These are phyloP conservation scores for Campylorhamphus procurvoides DNA, from an alignment of 2,113 vertebrate genomes.

Conservation along the genomic window DNA sequence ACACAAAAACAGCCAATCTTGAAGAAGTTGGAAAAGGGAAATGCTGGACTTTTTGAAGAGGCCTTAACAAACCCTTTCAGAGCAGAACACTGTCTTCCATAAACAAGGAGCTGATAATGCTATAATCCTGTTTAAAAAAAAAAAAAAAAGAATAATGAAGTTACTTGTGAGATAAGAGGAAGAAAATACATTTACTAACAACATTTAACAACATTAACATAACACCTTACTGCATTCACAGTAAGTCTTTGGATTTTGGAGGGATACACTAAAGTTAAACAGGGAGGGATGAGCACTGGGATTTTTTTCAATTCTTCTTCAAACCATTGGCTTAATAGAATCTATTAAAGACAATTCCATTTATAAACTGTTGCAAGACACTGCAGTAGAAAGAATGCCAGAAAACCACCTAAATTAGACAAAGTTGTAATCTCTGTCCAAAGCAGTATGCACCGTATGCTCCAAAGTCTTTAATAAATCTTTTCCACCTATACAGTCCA, in stretches of 20 bases:
- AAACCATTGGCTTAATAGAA: not conserved
- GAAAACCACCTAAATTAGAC: conserved; percentile 10
- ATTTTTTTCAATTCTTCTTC: not conserved
- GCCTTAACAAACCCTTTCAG: not conserved
- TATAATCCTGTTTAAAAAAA: not conserved
- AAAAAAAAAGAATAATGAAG: not conserved
- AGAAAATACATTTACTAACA: not conserved
- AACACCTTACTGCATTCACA: not conserved
- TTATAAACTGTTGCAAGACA: not conserved
- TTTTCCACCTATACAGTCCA: conserved; percentile 47
- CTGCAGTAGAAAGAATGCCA: not conserved
- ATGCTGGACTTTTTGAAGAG: not conserved
- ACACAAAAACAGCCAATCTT: not conserved
- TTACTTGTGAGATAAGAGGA: not conserved
- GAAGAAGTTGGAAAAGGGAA: not conserved
- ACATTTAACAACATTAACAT: not conserved
- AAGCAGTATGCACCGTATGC: not conserved
- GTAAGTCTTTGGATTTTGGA: not conserved
- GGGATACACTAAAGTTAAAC: not conserved
- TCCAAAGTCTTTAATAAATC: conserved; percentile 27
- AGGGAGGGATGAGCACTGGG: not conserved
- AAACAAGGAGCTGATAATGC: not conserved
- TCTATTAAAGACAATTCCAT: not conserved
- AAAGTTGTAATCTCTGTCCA: conserved; percentile 17
- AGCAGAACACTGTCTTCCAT: not conserved